Base-by-base conservation (phyloP, 2,113 vertebrate genomes). In the Solea senegalensis region DNA sequence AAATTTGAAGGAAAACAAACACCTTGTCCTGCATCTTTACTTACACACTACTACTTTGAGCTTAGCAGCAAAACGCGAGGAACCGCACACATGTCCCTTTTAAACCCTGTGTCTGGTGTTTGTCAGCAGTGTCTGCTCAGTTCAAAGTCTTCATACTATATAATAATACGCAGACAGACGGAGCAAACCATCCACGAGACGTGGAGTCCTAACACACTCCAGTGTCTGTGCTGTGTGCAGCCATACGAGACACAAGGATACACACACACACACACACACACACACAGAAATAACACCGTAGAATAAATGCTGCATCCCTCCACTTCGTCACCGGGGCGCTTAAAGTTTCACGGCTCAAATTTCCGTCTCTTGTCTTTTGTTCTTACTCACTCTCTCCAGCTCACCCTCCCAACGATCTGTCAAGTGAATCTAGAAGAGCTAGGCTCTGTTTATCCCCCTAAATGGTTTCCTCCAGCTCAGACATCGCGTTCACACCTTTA, bases 101-200 rank as follows among this genome's bases (percentile, higher is more conserved):
- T 66, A 11, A 58, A 62, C 69, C 68, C 55, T 9, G 61, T 59
- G 69, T 87, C 92, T 92, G 90, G 82, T 80, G 86, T 88, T 88
- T 86, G 84, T 92, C 91, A 92, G 90, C 82, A 64, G 85, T 86
- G 85, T 76, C 84, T 85, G 82, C 78, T 87, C 69, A 73, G 84
- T 88, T 92, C 89, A 90, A 89, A 92, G 86, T 54, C 83, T 70
- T 71, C 58, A 71, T 80, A 7, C 76, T 69, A 73, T 81, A 73
- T 74, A 86, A 83, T 82, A 81, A 74, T 68, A 80, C 76, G 74
- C 80, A 89, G 83, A 83, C 83, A 87, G 85, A 78, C 58, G 39
- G 77, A 75, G 86, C 73, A 69, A 87, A 71, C 82, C 81, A 81
- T 88, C 79, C 74, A 88, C 76, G 88, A 92, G 88, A 92, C 92